Evolutionary conservation across 2,113 vertebrate genomes (phyloP).

Genomic region (Chloroceryle aenea): DNA sequence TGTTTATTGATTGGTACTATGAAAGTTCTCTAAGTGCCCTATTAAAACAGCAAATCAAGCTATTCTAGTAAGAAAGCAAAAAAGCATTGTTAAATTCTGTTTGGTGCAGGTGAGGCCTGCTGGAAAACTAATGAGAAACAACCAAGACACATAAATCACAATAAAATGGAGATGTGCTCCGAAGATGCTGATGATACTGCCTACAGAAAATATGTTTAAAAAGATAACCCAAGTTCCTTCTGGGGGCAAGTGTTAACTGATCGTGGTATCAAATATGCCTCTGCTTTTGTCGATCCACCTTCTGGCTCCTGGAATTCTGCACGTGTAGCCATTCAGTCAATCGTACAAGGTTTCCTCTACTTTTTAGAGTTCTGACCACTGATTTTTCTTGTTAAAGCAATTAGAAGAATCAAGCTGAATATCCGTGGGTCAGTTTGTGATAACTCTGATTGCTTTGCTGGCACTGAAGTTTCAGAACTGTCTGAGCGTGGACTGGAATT

Average conservation of each 20-base stretch:
- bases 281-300: neutral
- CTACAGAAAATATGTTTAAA: neutral
- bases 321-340: neutral
- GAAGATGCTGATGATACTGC: neutral
- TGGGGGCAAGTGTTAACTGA: neutral
- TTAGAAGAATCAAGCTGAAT: slow-evolving; percentile 4
- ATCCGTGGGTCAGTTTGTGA: neutral
- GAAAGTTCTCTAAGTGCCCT: neutral
- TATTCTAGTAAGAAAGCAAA: neutral
- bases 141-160: neutral
- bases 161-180: neutral
- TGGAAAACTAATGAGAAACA: neutral
- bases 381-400: slow-evolving; percentile 15
- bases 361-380: neutral
- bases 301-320: neutral
- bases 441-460: slow-evolving; percentile 21
- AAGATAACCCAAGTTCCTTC: neutral
- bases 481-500: neutral
- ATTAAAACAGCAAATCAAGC: neutral
- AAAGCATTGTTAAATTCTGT: neutral
- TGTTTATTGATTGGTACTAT: neutral
- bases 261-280: neutral
- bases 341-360: neutral
- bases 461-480: neutral
- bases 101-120: neutral